Conservation (phyloP, 2,113 vertebrate genomes). For the Zootoca vivipara region DNA sequence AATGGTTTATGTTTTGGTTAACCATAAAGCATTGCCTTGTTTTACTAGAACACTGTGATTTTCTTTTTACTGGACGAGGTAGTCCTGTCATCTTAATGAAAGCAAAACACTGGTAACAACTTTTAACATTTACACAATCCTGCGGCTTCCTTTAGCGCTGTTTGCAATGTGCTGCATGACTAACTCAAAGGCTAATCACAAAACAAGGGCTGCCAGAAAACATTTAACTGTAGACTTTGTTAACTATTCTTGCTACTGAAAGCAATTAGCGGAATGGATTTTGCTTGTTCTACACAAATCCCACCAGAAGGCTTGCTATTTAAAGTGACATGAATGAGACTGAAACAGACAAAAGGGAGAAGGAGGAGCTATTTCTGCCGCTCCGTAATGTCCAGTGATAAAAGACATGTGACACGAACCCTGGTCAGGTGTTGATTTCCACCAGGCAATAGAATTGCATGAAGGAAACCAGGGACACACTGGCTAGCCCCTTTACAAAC, state of each 20-base stretch:
- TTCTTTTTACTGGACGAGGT: conserved; percentile 48
- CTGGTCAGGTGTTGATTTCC: too few relatives aligned
- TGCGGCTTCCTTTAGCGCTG: conserved; percentile 36
- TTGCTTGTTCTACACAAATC: conserved; percentile 28
- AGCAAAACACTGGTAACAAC: conserved; percentile 45
- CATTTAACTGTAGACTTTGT: conserved; percentile 35
- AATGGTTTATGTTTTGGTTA: conserved; percentile 57
- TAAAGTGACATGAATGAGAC: background rate
- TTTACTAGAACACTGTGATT: conserved; percentile 39
- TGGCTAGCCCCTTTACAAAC: too few relatives aligned
- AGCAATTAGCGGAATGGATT: conserved; percentile 37
- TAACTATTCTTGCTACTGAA: conserved; percentile 6
- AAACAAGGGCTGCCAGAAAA: conserved; percentile 39
- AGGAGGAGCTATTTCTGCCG: background rate
- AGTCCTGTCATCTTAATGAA: conserved; percentile 52
- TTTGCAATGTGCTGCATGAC: conserved; percentile 13
- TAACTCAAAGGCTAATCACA: conserved; percentile 28
- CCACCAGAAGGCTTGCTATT: background rate
- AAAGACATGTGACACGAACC: background rate
- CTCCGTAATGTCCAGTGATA: too few relatives aligned
- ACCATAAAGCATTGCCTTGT: conserved; percentile 35
- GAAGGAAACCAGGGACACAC: too few relatives aligned
- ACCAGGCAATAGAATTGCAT: too few relatives aligned
- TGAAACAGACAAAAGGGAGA: background rate
- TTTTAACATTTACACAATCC: conserved; percentile 38